Percentiles rank a stretch among this genome's conserved stretches.
These are phyloP conservation scores for Sisyra terminalis DNA, from an alignment of 2,888 invertebrate genomes.

Conservation along the genomic window DNA sequence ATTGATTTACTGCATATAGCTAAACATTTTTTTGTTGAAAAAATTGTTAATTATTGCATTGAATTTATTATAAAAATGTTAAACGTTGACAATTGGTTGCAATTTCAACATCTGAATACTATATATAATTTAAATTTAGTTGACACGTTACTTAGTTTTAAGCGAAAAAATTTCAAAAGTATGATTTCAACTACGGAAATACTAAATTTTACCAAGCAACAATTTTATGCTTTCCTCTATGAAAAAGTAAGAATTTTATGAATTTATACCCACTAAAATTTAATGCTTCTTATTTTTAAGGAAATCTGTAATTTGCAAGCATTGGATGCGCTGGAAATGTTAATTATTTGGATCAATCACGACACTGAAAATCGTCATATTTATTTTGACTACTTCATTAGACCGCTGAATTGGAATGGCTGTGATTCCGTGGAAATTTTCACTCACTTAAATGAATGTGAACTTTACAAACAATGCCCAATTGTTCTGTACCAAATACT, in stretches of 20 bases:
- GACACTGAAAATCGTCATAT: slow-evolving; percentile 31
- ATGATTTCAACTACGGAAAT: slow-evolving; percentile 37
- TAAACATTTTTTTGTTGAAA: slow-evolving; percentile 41
- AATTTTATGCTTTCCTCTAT: slow-evolving; percentile 32
- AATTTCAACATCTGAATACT: slow-evolving; percentile 39
- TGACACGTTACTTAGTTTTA: slow-evolving; percentile 36
- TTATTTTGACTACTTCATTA: slow-evolving; percentile 34
- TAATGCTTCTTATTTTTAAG: slow-evolving; percentile 6
- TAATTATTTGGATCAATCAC: slow-evolving; percentile 36
- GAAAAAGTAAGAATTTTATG: slow-evolving; percentile 26
- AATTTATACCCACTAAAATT: background rate
- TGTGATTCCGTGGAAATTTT: slow-evolving; percentile 30
- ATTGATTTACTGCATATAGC: slow-evolving; percentile 41
- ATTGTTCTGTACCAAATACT: slow-evolving; percentile 37
- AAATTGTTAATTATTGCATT: slow-evolving; percentile 43
- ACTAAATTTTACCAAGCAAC: slow-evolving; percentile 27
- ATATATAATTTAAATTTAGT: slow-evolving; percentile 39
- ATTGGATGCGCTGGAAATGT: slow-evolving; percentile 28
- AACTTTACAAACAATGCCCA: slow-evolving; percentile 37
- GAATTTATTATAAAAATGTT: slow-evolving; percentile 44
- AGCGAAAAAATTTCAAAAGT: slow-evolving; percentile 31
- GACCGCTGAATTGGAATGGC: slow-evolving; percentile 29
- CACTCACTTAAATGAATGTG: slow-evolving; percentile 37
- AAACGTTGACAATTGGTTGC: slow-evolving; percentile 41
- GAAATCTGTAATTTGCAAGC: slow-evolving; percentile 25